These are phyloP conservation scores for Campylomormyrus numenius DNA, from an alignment of 2,113 vertebrate species.

Conservation along the genomic window DNA sequence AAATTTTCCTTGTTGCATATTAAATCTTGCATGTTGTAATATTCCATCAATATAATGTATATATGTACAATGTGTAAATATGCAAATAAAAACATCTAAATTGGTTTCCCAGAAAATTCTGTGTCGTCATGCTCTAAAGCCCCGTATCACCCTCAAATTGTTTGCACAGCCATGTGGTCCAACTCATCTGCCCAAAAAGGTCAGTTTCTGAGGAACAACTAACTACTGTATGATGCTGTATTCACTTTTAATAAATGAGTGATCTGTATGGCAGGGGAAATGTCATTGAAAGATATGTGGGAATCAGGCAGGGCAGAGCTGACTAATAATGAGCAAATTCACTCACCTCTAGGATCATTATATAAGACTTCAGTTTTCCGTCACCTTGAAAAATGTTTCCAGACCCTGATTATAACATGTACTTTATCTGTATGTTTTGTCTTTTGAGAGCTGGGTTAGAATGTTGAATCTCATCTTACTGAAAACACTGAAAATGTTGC, in stretches of 20 bases:
- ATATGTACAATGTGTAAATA: constrained; percentile 45
- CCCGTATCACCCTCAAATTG: not conserved
- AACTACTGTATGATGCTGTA: not conserved
- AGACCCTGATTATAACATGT: not conserved
- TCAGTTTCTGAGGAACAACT: not conserved
- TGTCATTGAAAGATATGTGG: not conserved
- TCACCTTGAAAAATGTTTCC: not conserved
- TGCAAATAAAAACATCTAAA: constrained; percentile 30
- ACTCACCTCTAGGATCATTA: not conserved
- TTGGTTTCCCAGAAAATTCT: not conserved
- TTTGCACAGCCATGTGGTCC: not conserved
- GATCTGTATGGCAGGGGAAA: not conserved
- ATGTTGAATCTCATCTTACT: not conserved
- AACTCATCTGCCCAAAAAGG: not conserved
- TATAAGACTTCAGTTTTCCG: not conserved
- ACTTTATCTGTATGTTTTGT: not conserved
- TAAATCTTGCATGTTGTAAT: constrained; percentile 50
- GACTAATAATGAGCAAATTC: not conserved
- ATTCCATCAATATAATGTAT: constrained; percentile 39
- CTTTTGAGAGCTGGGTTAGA: not conserved
- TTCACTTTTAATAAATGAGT: not conserved
- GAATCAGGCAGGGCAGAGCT: not conserved
- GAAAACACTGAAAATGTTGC: not conserved
- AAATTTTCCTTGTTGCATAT: constrained; percentile 25
- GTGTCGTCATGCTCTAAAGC: not conserved